Conservation (phyloP, 2,888 invertebrate species). For the Sipha maydis region DNA sequence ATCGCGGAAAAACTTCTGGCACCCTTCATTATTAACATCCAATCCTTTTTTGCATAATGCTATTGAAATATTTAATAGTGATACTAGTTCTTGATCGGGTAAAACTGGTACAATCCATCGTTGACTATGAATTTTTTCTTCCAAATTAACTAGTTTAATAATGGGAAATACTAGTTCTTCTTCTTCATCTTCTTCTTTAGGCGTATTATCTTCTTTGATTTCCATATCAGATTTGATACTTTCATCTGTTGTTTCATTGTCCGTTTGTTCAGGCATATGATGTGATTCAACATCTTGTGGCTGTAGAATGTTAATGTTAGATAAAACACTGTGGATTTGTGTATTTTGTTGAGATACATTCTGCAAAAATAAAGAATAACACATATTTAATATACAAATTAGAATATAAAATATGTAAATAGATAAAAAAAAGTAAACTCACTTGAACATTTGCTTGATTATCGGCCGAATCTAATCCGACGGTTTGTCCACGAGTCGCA, state of each 20-base stretch:
- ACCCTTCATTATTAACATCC: constrained; percentile 88
- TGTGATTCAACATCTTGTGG: constrained; percentile 23
- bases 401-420: background rate
- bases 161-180: constrained; percentile 77
- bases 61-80: constrained; percentile 87
- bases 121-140: constrained; percentile 95
- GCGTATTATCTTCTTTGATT: constrained; percentile 26
- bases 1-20: constrained; percentile 94
- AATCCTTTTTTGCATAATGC: constrained; percentile 86
- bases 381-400: background rate
- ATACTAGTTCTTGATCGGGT: constrained; percentile 95
- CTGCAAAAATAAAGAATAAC: background rate
- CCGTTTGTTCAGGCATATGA: constrained; percentile 24
- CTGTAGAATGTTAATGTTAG: constrained; percentile 48
- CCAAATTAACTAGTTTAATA: constrained; percentile 85
- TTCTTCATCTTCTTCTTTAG: constrained; percentile 41
- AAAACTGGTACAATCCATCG: constrained; percentile 98
- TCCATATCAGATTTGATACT: constrained; percentile 17
- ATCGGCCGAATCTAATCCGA: constrained; percentile 72
- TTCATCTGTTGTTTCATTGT: background rate
- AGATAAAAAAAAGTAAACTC: constrained; percentile 40
- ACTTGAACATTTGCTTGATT: constrained; percentile 65
- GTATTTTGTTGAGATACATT: constrained; percentile 58
- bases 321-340: constrained; percentile 53
- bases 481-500: constrained; percentile 74